Conservation (phyloP, 2,888 invertebrate species). For the Punctoribates punctum region DNA sequence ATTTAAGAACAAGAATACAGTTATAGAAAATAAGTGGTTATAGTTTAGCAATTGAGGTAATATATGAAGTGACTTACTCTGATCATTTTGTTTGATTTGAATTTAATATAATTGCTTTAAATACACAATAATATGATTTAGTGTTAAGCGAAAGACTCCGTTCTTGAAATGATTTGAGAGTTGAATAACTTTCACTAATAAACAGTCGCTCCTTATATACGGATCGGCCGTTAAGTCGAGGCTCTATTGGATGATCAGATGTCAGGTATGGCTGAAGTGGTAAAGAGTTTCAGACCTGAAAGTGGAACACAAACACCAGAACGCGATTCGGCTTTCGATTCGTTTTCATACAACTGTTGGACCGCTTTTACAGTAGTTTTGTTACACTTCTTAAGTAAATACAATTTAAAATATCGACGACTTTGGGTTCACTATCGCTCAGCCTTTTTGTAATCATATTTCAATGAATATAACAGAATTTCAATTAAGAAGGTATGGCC, state of each 20-base stretch:
- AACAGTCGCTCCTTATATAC: slow-evolving; percentile 13
- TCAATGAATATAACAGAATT: too few species aligned
- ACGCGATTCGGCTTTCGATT: not conserved
- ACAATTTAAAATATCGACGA: too few species aligned
- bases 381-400: too few species aligned
- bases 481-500: too few species aligned
- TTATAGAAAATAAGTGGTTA: not conserved
- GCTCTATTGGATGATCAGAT: slow-evolving; percentile 22
- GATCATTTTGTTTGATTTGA: not conserved
- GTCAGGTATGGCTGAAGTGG: not conserved
- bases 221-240: slow-evolving; percentile 7
- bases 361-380: too few species aligned
- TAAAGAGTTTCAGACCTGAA: slow-evolving; percentile 35
- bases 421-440: too few species aligned
- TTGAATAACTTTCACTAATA: slow-evolving; percentile 32
- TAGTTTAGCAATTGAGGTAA: not conserved
- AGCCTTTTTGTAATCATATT: too few species aligned
- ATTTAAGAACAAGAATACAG: not conserved
- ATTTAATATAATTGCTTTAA: not conserved
- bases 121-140: not conserved
- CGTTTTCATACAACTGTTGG: too few species aligned
- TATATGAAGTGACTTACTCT: not conserved
- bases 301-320: slow-evolving; percentile 24
- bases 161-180: slow-evolving; percentile 16
- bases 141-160: not conserved